Evolutionary conservation across 1,140 invertebrate genomes (phyloP).

Genomic region (Ooceraea biroi): DNA sequence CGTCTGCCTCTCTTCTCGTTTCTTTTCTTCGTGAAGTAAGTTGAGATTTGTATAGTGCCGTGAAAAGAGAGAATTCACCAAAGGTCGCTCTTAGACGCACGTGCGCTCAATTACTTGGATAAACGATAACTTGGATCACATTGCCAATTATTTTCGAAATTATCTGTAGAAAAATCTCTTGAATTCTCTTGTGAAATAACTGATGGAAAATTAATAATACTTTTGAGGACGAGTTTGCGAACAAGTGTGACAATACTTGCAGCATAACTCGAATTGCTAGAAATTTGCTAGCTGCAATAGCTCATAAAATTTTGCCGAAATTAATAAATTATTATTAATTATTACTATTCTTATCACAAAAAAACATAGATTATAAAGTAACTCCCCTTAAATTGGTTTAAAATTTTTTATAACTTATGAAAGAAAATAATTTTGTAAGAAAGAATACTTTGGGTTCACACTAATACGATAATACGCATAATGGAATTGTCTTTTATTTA

Average conservation of each 20-base stretch:
- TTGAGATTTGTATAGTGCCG: constrained; percentile 14
- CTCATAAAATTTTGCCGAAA: neutral
- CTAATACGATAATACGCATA: too few relatives aligned
- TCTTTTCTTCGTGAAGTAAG: constrained; percentile 16
- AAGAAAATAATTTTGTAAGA: too few relatives aligned
- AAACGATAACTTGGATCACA: constrained; percentile 32
- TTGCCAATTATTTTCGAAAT: neutral
- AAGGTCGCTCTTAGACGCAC: neutral
- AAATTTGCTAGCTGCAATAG: neutral
- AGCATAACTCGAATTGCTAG: neutral
- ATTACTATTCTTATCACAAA: constrained; percentile 12
- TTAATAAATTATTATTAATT: neutral
- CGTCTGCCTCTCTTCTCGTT: too few relatives aligned
- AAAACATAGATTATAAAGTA: neutral
- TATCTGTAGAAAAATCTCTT: neutral
- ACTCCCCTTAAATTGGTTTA: neutral
- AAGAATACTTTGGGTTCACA: too few relatives aligned
- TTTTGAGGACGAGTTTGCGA: neutral
- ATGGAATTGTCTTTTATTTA: neutral
- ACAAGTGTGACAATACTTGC: neutral
- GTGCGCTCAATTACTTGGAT: constrained; percentile 14
- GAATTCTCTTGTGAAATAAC: too few relatives aligned
- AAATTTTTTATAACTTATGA: too few relatives aligned
- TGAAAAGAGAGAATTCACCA: constrained; percentile 8
- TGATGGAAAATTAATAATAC: too few relatives aligned